Evolutionary conservation across 2,888 invertebrate species (phyloP).

Genomic region (Ecliptopera silaceata): DNA sequence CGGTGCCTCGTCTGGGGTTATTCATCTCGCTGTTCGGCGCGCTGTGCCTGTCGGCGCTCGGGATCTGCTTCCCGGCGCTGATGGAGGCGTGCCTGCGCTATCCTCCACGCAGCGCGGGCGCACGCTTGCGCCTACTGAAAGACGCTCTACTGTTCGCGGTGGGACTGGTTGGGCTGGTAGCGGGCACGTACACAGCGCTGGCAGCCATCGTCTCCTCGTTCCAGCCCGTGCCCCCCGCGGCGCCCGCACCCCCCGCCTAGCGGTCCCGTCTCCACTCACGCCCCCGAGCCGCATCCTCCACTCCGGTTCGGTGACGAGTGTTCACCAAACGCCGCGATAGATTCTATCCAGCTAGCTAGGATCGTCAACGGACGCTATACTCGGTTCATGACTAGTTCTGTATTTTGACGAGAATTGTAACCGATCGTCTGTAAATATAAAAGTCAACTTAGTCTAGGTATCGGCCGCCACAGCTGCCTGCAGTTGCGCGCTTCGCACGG

Average conservation of each 20-base stretch:
- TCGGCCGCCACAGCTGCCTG: no score
- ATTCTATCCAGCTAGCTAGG: neutral
- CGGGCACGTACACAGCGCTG: constrained; percentile 86
- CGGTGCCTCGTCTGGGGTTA: constrained; percentile 91
- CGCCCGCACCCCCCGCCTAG: neutral
- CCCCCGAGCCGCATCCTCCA: neutral
- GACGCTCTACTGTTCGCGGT: constrained; percentile 82
- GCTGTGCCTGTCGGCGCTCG: constrained; percentile 92
- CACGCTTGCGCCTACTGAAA: constrained; percentile 61
- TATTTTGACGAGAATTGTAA: no score
- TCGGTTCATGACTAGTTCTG: no score
- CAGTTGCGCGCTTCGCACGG: no score
- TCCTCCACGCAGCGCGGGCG: constrained; percentile 79
- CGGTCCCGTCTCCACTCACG: neutral
- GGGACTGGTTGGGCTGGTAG: constrained; percentile 84
- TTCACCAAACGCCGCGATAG: constrained; percentile 5
- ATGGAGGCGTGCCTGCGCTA: constrained; percentile 73
- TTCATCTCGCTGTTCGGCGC: constrained; percentile 93
- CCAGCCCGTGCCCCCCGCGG: constrained; percentile 27
- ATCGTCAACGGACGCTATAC: no score
- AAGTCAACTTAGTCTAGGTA: no score
- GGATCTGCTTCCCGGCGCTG: constrained; percentile 93
- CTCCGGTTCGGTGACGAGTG: neutral
- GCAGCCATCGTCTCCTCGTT: constrained; percentile 79
- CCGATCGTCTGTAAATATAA: no score